phyloP scores from a whole-genome alignment of 2,888 invertebrate genomes.

The Melanotus villosus region DNA sequence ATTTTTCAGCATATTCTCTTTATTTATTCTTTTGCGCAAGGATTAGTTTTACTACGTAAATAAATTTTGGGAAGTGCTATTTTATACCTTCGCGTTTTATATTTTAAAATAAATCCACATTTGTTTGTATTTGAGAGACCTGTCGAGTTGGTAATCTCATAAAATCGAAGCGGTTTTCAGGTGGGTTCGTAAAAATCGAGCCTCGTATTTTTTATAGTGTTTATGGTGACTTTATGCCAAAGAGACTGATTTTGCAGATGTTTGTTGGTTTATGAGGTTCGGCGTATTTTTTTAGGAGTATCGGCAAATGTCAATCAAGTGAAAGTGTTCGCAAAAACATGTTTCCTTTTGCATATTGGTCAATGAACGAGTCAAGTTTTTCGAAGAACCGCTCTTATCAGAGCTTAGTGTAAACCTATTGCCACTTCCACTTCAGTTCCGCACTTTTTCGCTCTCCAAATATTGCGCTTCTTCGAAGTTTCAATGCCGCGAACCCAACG shows the following conservation, averaged over 20 bases:
- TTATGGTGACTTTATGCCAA: slow-evolving; percentile 6
- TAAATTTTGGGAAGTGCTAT: neutral
- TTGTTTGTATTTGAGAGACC: slow-evolving; percentile 7
- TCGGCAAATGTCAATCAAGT: too few relatives aligned
- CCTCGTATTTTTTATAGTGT: slow-evolving; percentile 2
- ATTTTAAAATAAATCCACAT: neutral
- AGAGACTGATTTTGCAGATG: too few relatives aligned
- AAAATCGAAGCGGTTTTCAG: slow-evolving; percentile 2
- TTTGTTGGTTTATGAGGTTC: too few relatives aligned
- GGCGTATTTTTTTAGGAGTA: too few relatives aligned
- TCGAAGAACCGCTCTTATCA: neutral
- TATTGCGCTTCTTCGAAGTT: slow-evolving; percentile 4
- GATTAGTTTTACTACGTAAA: too few relatives aligned
- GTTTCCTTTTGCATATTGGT: neutral
- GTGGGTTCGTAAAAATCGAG: slow-evolving; percentile 7
- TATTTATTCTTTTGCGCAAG: too few relatives aligned
- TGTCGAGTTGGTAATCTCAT: slow-evolving; percentile 2
- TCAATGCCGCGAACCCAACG: neutral
- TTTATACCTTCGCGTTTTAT: neutral
- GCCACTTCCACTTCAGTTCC: neutral
- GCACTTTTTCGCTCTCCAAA: slow-evolving; percentile 3
- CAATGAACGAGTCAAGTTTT: neutral
- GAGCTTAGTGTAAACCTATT: neutral
- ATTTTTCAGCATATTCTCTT: too few relatives aligned
- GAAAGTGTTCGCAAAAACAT: too few relatives aligned